A percentile compares a stretch with the other conserved stretches of the same genome.
phyloP scores from a whole-genome alignment of 1,140 invertebrate genomes.

The Saccostrea cuccullata region DNA sequence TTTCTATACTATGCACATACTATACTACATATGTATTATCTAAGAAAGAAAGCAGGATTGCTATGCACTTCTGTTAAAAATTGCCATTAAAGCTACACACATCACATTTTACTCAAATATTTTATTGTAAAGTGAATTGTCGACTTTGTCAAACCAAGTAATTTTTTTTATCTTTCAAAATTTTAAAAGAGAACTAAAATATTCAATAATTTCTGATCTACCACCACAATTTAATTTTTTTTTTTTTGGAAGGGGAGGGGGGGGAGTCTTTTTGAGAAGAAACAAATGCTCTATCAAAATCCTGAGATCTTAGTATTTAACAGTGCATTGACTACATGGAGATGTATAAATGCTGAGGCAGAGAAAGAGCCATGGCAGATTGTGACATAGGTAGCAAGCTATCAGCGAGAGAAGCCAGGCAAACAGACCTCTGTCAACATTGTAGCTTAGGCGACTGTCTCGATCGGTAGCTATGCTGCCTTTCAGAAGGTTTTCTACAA shows the following conservation, averaged over 20 bases:
- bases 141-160: neutral
- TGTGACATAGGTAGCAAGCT: neutral
- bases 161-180: neutral
- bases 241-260: too few relatives aligned
- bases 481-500: slow-evolving; percentile 76
- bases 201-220: too few relatives aligned
- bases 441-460: slow-evolving; percentile 71
- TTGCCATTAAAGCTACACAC: too few relatives aligned
- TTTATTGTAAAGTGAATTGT: neutral
- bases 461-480: slow-evolving; percentile 76
- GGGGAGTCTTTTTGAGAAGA: too few relatives aligned
- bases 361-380: neutral
- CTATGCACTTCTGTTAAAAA: too few relatives aligned
- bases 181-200: too few relatives aligned
- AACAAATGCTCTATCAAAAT: too few relatives aligned
- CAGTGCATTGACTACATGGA: neutral
- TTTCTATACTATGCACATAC: too few relatives aligned
- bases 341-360: neutral
- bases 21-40: too few relatives aligned
- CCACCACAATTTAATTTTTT: too few relatives aligned
- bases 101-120: neutral
- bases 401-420: neutral
- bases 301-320: too few relatives aligned
- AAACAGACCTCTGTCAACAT: slow-evolving; percentile 36
- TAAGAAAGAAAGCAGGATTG: too few relatives aligned